Percentiles rank a stretch among this genome's conserved stretches.
Evolutionary conservation across 2,113 vertebrate species (phyloP).

Genomic region (Isichthys henryi): DNA sequence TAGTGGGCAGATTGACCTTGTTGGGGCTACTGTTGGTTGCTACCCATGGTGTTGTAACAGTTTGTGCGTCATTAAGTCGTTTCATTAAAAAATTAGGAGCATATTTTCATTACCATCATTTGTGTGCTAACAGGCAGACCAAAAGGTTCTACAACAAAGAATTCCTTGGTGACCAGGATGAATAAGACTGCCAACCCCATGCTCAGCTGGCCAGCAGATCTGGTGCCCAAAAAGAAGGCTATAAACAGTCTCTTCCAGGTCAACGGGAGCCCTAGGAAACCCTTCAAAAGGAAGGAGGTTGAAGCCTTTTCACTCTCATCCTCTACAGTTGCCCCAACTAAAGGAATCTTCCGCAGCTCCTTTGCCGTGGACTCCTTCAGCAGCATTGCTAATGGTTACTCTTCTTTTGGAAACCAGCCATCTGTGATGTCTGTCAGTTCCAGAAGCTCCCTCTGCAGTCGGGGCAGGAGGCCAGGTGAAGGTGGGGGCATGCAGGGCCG

Average conservation of each 20-base stretch:
- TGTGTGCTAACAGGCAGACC: slow-evolving; percentile 53
- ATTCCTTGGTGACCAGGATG: slow-evolving; percentile 52
- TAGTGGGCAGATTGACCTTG: background rate
- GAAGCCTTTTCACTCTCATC: slow-evolving; percentile 60
- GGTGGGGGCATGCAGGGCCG: slow-evolving; percentile 56
- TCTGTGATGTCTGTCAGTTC: slow-evolving; percentile 28
- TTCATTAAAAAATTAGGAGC: background rate
- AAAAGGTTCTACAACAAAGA: slow-evolving; percentile 69
- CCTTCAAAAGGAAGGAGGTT: slow-evolving; percentile 63
- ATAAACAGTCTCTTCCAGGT: slow-evolving; percentile 79
- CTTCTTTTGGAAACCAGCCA: slow-evolving; percentile 59
- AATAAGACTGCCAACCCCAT: slow-evolving; percentile 63
- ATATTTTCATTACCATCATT: background rate
- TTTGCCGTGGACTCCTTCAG: slow-evolving; percentile 91
- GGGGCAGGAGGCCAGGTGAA: slow-evolving; percentile 62
- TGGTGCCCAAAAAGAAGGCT: slow-evolving; percentile 67
- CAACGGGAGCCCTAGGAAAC: slow-evolving; percentile 70
- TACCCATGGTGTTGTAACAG: background rate
- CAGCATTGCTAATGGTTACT: slow-evolving; percentile 84
- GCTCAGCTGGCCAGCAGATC: slow-evolving; percentile 71
- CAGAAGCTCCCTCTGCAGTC: slow-evolving; percentile 50
- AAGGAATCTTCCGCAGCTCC: slow-evolving; percentile 79
- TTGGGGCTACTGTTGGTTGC: background rate
- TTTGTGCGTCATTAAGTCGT: background rate
- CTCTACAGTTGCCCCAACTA: slow-evolving; percentile 48